phyloP scores from a whole-genome alignment of 2,797 vertebrate genomes.

The Argyrosomus regius region DNA sequence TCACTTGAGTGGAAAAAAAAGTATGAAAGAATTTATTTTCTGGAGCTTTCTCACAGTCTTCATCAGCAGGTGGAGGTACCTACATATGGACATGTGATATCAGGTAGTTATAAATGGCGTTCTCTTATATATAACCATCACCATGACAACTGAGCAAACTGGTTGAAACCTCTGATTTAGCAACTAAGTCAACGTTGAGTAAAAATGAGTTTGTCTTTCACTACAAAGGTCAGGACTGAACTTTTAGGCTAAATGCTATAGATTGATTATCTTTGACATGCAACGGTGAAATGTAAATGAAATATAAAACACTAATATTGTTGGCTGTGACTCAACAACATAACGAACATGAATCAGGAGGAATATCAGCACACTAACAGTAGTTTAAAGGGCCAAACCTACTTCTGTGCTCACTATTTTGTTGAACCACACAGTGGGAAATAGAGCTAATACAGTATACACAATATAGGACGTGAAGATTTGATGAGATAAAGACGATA shows the following conservation, averaged over 20 bases:
- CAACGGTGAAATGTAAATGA: background rate
- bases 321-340: background rate
- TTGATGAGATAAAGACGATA: background rate
- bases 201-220: background rate
- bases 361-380: background rate
- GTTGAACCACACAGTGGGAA: background rate
- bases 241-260: background rate
- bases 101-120: background rate
- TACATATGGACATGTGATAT: background rate
- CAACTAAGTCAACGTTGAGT: background rate
- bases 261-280: background rate
- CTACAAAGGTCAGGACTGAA: background rate
- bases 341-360: background rate
- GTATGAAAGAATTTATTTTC: background rate
- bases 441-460: background rate
- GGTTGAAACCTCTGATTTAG: background rate
- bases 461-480: background rate
- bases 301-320: background rate
- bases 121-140: background rate
- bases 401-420: background rate
- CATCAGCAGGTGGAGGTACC: background rate
- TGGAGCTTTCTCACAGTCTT: background rate
- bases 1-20: background rate
- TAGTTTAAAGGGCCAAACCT: background rate
- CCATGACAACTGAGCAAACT: background rate